Percentiles rank a stretch among this genome's conserved stretches.
phyloP scores from a whole-genome alignment of 2,888 invertebrate species.

The Gasteruption jaculator region DNA sequence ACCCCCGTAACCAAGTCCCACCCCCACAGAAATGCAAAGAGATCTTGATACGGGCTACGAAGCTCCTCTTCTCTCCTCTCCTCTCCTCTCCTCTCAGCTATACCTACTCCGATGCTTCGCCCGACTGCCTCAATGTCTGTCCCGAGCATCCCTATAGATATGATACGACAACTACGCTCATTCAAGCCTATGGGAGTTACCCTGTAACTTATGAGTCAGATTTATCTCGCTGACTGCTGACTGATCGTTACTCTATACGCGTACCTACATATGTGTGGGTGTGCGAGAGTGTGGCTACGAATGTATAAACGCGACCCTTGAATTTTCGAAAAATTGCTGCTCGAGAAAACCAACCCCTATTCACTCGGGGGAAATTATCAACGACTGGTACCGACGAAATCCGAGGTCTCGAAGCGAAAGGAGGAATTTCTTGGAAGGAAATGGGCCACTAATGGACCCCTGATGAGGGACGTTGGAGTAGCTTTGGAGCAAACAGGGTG shows the following conservation, averaged over 20 bases:
- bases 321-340: too few relatives aligned
- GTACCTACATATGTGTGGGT: too few relatives aligned
- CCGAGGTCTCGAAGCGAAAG: too few relatives aligned
- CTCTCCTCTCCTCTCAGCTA: not conserved
- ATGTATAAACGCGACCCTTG: conserved; percentile 5
- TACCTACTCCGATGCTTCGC: conserved; percentile 21
- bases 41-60: conserved; percentile 48
- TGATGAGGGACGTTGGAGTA: too few relatives aligned
- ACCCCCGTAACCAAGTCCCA: conserved; percentile 30
- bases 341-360: too few relatives aligned
- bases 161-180: conserved; percentile 26
- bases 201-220: conserved; percentile 49
- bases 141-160: conserved; percentile 26
- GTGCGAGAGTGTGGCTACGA: conserved; percentile 2
- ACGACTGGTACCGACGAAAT: too few relatives aligned
- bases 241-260: too few relatives aligned
- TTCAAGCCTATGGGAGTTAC: conserved; percentile 34
- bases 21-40: conserved; percentile 46
- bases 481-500: too few relatives aligned
- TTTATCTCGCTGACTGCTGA: conserved; percentile 46
- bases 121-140: conserved; percentile 18
- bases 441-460: too few relatives aligned
- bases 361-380: too few relatives aligned
- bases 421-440: too few relatives aligned
- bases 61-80: conserved; percentile 19